Evolutionary conservation across 1,140 invertebrate genomes (phyloP).

Genomic region (Drosophila serrata): DNA sequence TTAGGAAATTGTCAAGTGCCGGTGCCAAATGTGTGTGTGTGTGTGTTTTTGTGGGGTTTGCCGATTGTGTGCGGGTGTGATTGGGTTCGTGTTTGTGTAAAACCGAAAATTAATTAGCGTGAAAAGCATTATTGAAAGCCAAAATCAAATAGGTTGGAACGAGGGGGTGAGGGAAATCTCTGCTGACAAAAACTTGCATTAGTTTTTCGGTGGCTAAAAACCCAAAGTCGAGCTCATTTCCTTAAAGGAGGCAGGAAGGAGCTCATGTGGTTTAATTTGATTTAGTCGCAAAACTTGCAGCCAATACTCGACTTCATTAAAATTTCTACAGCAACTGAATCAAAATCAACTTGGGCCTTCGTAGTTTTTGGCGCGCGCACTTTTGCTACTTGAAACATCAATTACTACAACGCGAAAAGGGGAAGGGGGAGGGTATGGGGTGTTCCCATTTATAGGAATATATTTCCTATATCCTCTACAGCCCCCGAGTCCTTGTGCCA

Average conservation of each 20-base stretch:
- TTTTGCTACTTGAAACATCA: constrained; percentile 79
- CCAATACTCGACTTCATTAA: constrained; percentile 72
- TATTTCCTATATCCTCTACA: constrained; percentile 58
- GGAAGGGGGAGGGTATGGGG: not conserved
- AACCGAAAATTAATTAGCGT: constrained; percentile 82
- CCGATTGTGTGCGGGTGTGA: constrained; percentile 29
- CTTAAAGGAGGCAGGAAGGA: constrained; percentile 22
- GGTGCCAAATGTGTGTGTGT: constrained; percentile 24
- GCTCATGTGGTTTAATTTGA: constrained; percentile 74
- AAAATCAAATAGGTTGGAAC: constrained; percentile 29
- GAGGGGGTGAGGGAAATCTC: not conserved
- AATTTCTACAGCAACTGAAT: constrained; percentile 80
- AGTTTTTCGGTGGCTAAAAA: constrained; percentile 55
- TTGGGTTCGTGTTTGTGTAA: constrained; percentile 52
- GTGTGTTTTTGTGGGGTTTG: not conserved
- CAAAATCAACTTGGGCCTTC: constrained; percentile 70
- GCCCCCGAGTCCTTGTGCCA: not conserved
- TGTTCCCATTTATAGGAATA: constrained; percentile 53
- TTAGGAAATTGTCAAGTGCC: constrained; percentile 70
- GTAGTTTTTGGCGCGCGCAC: constrained; percentile 71
- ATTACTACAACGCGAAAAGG: constrained; percentile 58
- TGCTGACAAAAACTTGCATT: constrained; percentile 75
- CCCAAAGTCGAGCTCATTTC: constrained; percentile 69
- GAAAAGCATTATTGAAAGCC: constrained; percentile 78
- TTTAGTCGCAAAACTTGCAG: constrained; percentile 80